These are phyloP conservation scores for Coecobrya sp. DNA, from an alignment of 2,888 invertebrate genomes.

Conservation along the genomic window DNA sequence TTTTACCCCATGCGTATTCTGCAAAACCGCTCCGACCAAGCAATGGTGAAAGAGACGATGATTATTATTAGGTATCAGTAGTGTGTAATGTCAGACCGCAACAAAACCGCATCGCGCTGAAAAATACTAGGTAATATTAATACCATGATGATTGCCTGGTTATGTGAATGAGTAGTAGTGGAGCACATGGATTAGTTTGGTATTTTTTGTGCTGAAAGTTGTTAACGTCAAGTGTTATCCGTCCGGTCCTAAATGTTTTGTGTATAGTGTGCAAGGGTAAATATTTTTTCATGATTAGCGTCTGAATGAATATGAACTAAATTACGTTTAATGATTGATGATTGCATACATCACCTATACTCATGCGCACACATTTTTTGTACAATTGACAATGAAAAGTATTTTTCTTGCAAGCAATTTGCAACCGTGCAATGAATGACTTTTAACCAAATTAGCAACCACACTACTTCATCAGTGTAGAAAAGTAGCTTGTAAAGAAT, in stretches of 20 bases:
- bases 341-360: neutral
- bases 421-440: too few relatives aligned
- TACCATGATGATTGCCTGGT: too few relatives aligned
- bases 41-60: neutral
- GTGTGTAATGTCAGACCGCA: neutral
- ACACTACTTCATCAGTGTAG: too few relatives aligned
- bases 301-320: constrained; percentile 1
- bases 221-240: neutral
- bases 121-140: too few relatives aligned
- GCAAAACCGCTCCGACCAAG: neutral
- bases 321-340: neutral
- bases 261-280: neutral
- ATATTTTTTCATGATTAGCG: neutral
- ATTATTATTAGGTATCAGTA: neutral
- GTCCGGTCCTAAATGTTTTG: constrained; percentile 28
- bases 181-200: constrained; percentile 1
- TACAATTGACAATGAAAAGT: neutral
- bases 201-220: constrained; percentile 2
- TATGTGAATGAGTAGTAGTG: too few relatives aligned
- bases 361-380: too few relatives aligned
- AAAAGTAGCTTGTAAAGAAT: too few relatives aligned
- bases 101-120: constrained; percentile 1
- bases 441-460: too few relatives aligned
- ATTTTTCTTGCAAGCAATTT: neutral
- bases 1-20: neutral